Conservation (phyloP, 2,888 invertebrate genomes). For the Julus scandinavius region DNA sequence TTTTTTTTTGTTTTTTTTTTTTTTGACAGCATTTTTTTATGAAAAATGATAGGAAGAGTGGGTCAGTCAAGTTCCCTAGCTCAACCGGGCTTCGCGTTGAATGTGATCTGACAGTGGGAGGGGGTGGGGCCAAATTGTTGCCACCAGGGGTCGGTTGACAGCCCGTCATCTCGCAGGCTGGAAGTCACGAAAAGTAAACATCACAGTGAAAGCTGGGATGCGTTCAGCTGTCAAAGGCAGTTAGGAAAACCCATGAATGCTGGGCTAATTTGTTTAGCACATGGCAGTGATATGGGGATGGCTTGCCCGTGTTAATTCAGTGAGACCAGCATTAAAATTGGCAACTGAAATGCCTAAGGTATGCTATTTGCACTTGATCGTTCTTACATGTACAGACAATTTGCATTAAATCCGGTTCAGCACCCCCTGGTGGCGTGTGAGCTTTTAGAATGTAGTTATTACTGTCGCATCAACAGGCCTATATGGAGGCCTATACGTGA, state of each 20-base stretch:
- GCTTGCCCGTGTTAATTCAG: not conserved
- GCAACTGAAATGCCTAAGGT: not conserved
- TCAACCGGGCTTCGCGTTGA: not conserved
- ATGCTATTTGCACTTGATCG: not conserved
- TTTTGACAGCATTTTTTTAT: not conserved
- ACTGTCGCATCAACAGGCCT: too few relatives aligned
- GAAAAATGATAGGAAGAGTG: constrained; percentile 33
- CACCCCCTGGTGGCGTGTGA: too few relatives aligned
- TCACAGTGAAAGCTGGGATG: constrained; percentile 26
- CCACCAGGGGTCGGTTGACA: constrained; percentile 33
- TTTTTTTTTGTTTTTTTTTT: not conserved
- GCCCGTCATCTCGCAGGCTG: constrained; percentile 25
- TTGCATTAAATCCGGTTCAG: too few relatives aligned
- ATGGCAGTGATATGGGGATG: not conserved
- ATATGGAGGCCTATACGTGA: too few relatives aligned
- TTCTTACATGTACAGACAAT: not conserved
- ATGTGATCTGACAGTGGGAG: constrained; percentile 33
- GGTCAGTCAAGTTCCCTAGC: not conserved
- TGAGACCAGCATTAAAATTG: not conserved
- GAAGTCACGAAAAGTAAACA: constrained; percentile 33
- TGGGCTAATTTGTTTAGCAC: constrained; percentile 15
- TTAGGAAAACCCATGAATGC: not conserved
- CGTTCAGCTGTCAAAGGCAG: constrained; percentile 33
- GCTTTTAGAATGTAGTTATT: too few relatives aligned
- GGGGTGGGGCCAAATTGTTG: constrained; percentile 33